Percentiles rank a stretch among this genome's conserved stretches.
Evolutionary conservation across 2,797 vertebrate species (phyloP).

Genomic region (Oreochromis grahami): DNA sequence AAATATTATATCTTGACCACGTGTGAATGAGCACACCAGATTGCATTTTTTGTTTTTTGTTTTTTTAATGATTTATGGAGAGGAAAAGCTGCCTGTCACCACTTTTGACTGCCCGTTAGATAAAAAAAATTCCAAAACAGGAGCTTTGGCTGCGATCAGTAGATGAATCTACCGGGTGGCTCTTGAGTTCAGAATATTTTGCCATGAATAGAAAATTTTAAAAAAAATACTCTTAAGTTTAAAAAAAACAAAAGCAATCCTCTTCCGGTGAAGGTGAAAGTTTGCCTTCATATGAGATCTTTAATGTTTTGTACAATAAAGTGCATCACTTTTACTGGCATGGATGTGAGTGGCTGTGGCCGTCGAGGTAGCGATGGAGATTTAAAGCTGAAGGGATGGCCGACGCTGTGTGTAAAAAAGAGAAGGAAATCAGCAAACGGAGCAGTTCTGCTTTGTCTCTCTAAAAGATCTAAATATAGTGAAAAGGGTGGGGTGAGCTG

Average conservation of each 20-base stretch:
- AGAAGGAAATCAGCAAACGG: neutral
- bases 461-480: conserved; percentile 40
- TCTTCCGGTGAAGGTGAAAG: neutral
- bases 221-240: neutral
- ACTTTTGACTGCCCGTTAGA: neutral
- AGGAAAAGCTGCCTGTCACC: neutral
- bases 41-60: neutral
- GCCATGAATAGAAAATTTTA: fast-evolving
- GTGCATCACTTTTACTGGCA: neutral
- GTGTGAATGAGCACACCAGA: neutral
- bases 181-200: neutral
- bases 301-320: neutral
- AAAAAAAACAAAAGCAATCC: neutral
- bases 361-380: conserved; percentile 31
- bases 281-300: neutral
- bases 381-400: neutral
- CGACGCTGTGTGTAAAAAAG: neutral
- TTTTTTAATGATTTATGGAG: neutral
- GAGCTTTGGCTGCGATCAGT: neutral
- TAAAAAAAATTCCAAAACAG: neutral
- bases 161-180: neutral
- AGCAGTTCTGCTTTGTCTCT: neutral
- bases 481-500: neutral
- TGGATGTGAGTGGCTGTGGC: neutral
- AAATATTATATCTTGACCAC: neutral